These are phyloP conservation scores for Stegastes partitus DNA, from an alignment of 2,113 vertebrate species.

Conservation along the genomic window DNA sequence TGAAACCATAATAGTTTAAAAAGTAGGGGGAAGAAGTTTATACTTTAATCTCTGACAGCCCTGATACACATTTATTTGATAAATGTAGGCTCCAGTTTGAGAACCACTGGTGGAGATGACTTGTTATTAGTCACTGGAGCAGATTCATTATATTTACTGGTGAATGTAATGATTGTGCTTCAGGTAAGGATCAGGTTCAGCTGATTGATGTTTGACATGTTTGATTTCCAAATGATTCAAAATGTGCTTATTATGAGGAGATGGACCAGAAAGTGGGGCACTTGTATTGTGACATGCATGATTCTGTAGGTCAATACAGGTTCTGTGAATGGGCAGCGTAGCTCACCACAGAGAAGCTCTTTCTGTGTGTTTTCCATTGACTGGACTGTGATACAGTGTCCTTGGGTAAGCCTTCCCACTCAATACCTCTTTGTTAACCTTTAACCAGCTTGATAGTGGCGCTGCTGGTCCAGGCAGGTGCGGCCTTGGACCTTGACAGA, in stretches of 20 bases:
- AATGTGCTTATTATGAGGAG: no score
- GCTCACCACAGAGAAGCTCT: neutral
- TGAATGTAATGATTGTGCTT: neutral
- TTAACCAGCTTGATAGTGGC: conserved; percentile 61
- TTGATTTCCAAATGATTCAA: no score
- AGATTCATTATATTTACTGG: neutral
- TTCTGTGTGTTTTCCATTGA: conserved; percentile 22
- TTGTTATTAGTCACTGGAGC: no score
- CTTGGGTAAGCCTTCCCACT: conserved; percentile 30
- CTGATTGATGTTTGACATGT: neutral
- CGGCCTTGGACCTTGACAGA: conserved; percentile 34
- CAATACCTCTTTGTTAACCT: conserved; percentile 55
- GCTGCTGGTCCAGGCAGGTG: conserved; percentile 40
- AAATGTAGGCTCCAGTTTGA: no score
- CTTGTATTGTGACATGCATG: neutral
- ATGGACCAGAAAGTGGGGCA: no score
- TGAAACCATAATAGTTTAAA: no score
- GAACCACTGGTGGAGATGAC: no score
- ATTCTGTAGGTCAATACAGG: neutral
- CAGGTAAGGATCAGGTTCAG: neutral
- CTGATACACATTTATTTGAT: no score
- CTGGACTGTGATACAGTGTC: conserved; percentile 9
- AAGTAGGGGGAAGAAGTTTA: no score
- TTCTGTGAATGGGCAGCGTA: no score
- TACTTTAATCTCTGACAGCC: no score